phyloP scores from a whole-genome alignment of 2,113 vertebrate genomes.

The Etheostoma spectabile region DNA sequence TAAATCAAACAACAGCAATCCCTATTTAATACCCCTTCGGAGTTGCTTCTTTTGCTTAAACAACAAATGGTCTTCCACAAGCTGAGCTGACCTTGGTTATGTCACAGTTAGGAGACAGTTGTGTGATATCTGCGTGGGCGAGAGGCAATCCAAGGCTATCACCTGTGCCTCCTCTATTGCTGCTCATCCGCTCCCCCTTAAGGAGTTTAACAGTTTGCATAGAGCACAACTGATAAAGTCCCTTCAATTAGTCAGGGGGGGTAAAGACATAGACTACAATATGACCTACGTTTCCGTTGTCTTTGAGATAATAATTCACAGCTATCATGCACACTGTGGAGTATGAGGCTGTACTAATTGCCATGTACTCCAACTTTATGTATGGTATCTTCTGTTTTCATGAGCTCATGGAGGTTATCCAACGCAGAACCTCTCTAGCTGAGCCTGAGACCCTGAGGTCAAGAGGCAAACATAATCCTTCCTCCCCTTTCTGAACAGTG shows the following conservation, averaged over 20 bases:
- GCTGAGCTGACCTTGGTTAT: conserved; percentile 57
- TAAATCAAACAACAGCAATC: background rate
- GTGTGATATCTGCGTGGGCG: conserved; percentile 48
- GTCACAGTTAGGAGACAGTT: conserved; percentile 47
- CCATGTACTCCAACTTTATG: background rate
- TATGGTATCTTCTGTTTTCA: conserved; percentile 47
- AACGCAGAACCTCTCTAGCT: background rate
- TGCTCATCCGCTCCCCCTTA: conserved; percentile 22
- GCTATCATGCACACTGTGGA: background rate
- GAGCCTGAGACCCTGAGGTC: conserved; percentile 54
- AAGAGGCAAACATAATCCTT: conserved; percentile 40
- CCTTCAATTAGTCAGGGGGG: conserved; percentile 29
- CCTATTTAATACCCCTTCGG: background rate
- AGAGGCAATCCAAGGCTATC: conserved; percentile 67
- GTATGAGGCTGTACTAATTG: background rate
- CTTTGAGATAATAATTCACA: conserved; percentile 50
- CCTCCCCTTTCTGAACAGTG: conserved; percentile 40
- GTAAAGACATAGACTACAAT: conserved; percentile 22
- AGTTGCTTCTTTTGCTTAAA: conserved; percentile 2
- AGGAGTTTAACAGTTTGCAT: conserved; percentile 30
- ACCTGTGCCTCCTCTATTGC: conserved; percentile 39
- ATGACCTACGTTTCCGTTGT: conserved; percentile 38
- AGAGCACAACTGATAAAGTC: conserved; percentile 60
- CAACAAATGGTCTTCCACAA: conserved; percentile 16
- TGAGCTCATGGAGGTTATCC: conserved; percentile 64